These are phyloP conservation scores for Laothoe populi DNA, from an alignment of 2,888 invertebrate species.

Conservation along the genomic window DNA sequence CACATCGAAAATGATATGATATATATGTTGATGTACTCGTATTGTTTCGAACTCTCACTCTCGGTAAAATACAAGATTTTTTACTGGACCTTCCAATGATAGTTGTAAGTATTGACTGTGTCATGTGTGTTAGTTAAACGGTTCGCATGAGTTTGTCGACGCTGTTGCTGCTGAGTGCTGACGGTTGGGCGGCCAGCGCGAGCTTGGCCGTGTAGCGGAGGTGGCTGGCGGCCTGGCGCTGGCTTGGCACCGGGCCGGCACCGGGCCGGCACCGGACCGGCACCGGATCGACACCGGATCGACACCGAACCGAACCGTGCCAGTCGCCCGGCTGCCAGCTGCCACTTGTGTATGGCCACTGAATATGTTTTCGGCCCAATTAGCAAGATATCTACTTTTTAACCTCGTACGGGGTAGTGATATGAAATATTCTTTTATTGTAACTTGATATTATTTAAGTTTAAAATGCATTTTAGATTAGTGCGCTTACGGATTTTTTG, in stretches of 20 bases:
- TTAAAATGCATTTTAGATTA: slow-evolving; percentile 72
- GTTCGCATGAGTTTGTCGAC: slow-evolving; percentile 10
- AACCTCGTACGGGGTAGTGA: slow-evolving; percentile 63
- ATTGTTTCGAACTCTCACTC: slow-evolving; percentile 48
- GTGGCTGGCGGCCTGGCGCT: slow-evolving; percentile 8
- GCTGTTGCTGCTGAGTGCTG: slow-evolving; percentile 10
- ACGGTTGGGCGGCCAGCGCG: slow-evolving; percentile 16
- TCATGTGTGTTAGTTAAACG: slow-evolving; percentile 38
- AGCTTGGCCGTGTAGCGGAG: slow-evolving; percentile 20
- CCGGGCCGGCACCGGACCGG: not conserved
- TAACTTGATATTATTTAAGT: slow-evolving; percentile 76
- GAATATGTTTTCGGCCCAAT: slow-evolving; percentile 84
- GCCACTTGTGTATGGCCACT: slow-evolving; percentile 74
- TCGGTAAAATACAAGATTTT: slow-evolving; percentile 58
- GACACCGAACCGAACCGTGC: not conserved
- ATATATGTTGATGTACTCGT: slow-evolving; percentile 52
- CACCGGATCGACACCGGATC: not conserved
- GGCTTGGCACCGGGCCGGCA: not conserved
- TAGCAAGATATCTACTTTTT: slow-evolving; percentile 72
- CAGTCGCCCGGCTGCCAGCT: slow-evolving; percentile 28
- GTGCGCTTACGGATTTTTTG: slow-evolving; percentile 75
- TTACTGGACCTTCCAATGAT: slow-evolving; percentile 63
- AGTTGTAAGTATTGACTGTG: slow-evolving; percentile 48
- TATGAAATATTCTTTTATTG: slow-evolving; percentile 72
- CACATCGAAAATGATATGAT: slow-evolving; percentile 58